Evolutionary conservation across 2,113 vertebrate species (phyloP).

Genomic region (Glareola pratincola): DNA sequence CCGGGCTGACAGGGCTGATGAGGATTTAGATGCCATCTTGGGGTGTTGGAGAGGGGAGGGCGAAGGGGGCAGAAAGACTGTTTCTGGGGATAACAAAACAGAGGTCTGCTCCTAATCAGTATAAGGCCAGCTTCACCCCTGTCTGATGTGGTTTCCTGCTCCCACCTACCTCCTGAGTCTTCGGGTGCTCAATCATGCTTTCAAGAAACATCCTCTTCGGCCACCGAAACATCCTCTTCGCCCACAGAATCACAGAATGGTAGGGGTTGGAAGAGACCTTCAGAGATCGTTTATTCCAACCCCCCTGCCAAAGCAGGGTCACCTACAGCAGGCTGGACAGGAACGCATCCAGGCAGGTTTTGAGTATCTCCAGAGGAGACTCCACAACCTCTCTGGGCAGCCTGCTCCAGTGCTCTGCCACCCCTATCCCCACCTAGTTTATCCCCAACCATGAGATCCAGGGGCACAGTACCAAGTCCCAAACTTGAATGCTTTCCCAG

Average conservation of each 20-base stretch:
- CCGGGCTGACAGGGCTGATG: rapidly evolving
- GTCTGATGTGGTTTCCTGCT: background rate
- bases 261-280: too few relatives aligned
- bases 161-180: background rate
- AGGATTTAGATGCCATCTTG: background rate
- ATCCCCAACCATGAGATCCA: background rate
- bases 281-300: too few relatives aligned
- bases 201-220: rapidly evolving
- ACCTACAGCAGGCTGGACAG: too few relatives aligned
- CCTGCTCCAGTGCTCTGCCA: background rate
- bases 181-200: background rate
- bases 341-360: too few relatives aligned
- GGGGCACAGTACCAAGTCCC: background rate
- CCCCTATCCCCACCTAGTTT: background rate
- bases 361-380: too few relatives aligned
- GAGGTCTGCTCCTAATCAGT: background rate
- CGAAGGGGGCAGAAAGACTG: background rate
- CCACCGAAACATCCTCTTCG: rapidly evolving
- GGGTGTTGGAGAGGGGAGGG: background rate
- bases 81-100: background rate
- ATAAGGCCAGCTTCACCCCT: background rate
- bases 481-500: background rate
- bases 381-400: too few relatives aligned
- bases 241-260: too few relatives aligned
- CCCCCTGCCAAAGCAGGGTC: too few relatives aligned